A percentile compares a stretch with the other conserved stretches of the same genome.
Evolutionary conservation across 2,888 invertebrate genomes (phyloP).

Genomic region (Xylocampa areola): DNA sequence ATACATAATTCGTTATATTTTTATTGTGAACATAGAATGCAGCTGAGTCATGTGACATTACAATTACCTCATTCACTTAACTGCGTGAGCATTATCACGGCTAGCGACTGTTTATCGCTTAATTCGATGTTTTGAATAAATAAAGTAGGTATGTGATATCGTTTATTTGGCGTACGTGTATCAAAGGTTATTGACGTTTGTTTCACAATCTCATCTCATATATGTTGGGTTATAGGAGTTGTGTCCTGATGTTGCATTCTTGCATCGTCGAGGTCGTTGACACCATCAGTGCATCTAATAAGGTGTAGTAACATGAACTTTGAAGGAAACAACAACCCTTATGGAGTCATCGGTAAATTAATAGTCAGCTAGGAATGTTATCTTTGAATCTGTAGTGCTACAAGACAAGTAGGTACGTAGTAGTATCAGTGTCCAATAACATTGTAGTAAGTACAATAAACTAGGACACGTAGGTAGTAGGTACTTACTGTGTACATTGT

Average conservation of each 20-base stretch:
- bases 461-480: background rate
- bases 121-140: constrained; percentile 56
- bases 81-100: constrained; percentile 60
- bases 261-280: constrained; percentile 52
- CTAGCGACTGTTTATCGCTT: constrained; percentile 54
- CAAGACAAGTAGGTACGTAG: too few relatives aligned
- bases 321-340: constrained; percentile 2
- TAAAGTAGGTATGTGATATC: constrained; percentile 49
- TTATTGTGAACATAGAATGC: constrained; percentile 59
- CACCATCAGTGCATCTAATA: constrained; percentile 31
- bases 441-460: background rate
- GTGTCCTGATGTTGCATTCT: constrained; percentile 38
- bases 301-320: constrained; percentile 25
- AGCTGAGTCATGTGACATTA: constrained; percentile 67
- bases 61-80: constrained; percentile 61
- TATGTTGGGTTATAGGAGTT: constrained; percentile 25
- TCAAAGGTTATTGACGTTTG: constrained; percentile 58
- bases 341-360: constrained; percentile 1
- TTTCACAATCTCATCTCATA: constrained; percentile 35
- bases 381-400: constrained; percentile 6
- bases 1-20: constrained; percentile 59
- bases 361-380: constrained; percentile 7
- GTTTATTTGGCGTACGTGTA: constrained; percentile 46
- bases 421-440: background rate
- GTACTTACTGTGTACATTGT: background rate